Evolutionary conservation across 2,888 invertebrate species (phyloP).

Genomic region (Thymelicus lineola): DNA sequence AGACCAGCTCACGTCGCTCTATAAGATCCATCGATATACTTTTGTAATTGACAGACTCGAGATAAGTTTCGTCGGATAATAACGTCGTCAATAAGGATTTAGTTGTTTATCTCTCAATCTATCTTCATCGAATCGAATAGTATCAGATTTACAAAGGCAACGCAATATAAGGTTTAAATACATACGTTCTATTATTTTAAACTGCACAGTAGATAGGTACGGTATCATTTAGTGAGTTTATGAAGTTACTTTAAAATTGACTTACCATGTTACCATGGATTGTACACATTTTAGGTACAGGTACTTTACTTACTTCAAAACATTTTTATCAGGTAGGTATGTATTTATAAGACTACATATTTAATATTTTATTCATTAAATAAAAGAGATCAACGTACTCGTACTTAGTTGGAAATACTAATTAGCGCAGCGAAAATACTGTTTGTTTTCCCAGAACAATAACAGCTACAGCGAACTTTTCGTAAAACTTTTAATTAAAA

Average conservation of each 20-base stretch:
- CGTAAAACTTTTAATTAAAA: constrained; percentile 80
- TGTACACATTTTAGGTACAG: too few species aligned
- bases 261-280: too few species aligned
- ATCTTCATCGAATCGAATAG: constrained; percentile 19
- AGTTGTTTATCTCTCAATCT: constrained; percentile 58
- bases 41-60: constrained; percentile 67
- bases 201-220: too few species aligned
- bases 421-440: constrained; percentile 40
- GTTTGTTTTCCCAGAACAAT: constrained; percentile 45
- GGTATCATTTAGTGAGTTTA: too few species aligned
- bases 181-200: too few species aligned
- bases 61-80: constrained; percentile 56
- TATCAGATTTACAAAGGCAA: neutral
- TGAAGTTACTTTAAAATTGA: too few species aligned
- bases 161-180: neutral
- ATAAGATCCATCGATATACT: constrained; percentile 66
- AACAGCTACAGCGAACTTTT: constrained; percentile 60
- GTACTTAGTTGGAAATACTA: constrained; percentile 36
- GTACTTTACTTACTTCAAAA: too few species aligned
- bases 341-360: too few species aligned
- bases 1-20: constrained; percentile 54
- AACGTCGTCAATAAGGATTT: constrained; percentile 68
- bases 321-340: too few species aligned
- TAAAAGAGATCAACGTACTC: constrained; percentile 9
- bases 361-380: neutral